Evolutionary conservation across 2,888 invertebrate genomes (phyloP).

Genomic region (Epinotia brunnichana): DNA sequence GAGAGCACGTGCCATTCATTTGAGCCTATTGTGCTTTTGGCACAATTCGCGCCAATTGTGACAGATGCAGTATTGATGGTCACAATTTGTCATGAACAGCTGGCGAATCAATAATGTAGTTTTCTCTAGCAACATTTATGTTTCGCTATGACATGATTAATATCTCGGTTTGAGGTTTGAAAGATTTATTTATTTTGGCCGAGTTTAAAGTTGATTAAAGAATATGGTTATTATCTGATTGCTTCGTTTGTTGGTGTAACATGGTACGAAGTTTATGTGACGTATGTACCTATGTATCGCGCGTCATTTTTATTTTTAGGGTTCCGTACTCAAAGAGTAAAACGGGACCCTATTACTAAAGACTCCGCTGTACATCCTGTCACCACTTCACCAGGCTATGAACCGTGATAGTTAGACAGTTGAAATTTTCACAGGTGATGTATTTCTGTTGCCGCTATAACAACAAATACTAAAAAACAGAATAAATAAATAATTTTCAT

Average conservation of each 20-base stretch:
- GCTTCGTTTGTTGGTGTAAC: background rate
- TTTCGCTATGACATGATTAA: constrained; percentile 18
- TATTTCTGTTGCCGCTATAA: no score
- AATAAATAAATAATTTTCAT: no score
- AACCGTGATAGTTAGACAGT: no score
- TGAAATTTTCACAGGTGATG: no score
- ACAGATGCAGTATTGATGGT: constrained; percentile 40
- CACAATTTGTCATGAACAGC: constrained; percentile 42
- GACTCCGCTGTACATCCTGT: no score
- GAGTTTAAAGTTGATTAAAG: background rate
- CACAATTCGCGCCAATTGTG: constrained; percentile 35
- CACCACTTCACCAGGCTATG: no score
- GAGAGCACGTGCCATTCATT: constrained; percentile 40
- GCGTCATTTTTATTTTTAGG: no score
- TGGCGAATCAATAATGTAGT: constrained; percentile 38
- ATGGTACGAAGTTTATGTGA: background rate
- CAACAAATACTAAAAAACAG: no score
- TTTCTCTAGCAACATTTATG: constrained; percentile 27
- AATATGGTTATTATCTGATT: background rate
- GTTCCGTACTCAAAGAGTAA: no score
- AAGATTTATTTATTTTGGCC: constrained; percentile 3
- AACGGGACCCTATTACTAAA: no score
- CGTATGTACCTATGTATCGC: background rate
- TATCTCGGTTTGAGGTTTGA: constrained; percentile 10
- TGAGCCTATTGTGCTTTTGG: constrained; percentile 38